phyloP scores from a whole-genome alignment of 2,888 invertebrate genomes.

The Hemistola chrysoprasaria region DNA sequence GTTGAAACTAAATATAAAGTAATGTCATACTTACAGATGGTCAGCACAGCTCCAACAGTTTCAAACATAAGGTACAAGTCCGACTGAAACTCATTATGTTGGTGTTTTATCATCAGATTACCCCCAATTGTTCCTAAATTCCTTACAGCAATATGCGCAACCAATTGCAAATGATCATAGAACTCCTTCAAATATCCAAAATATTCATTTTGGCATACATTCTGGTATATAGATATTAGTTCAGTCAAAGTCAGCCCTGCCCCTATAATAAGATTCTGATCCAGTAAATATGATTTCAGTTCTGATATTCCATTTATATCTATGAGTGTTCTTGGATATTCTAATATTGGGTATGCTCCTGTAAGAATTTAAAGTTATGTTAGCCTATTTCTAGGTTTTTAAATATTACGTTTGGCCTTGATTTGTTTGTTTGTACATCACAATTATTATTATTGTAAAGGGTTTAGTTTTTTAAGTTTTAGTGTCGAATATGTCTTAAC shows the following conservation, averaged over 20 bases:
- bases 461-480: too few relatives aligned
- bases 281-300: slow-evolving; percentile 63
- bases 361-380: slow-evolving; percentile 14
- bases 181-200: slow-evolving; percentile 83
- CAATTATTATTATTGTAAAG: too few relatives aligned
- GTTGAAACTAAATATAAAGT: slow-evolving; percentile 42
- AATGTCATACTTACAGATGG: slow-evolving; percentile 40
- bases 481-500: too few relatives aligned
- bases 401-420: too few relatives aligned
- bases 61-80: slow-evolving; percentile 82
- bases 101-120: slow-evolving; percentile 86
- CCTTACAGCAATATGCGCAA: slow-evolving; percentile 86
- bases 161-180: slow-evolving; percentile 83
- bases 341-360: slow-evolving; percentile 62
- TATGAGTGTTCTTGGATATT: slow-evolving; percentile 73
- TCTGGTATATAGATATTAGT: slow-evolving; percentile 68
- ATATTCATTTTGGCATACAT: slow-evolving; percentile 45
- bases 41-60: slow-evolving; percentile 47
- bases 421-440: too few relatives aligned
- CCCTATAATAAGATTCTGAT: slow-evolving; percentile 77
- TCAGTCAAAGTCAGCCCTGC: slow-evolving; percentile 79
- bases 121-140: slow-evolving; percentile 87
- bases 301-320: slow-evolving; percentile 83
- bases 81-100: slow-evolving; percentile 85
- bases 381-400: too few relatives aligned